A percentile compares a stretch with the other conserved stretches of the same genome.
These are phyloP conservation scores for Drosophila albomicans DNA, from an alignment of 1,140 invertebrate genomes.

Conservation along the genomic window DNA sequence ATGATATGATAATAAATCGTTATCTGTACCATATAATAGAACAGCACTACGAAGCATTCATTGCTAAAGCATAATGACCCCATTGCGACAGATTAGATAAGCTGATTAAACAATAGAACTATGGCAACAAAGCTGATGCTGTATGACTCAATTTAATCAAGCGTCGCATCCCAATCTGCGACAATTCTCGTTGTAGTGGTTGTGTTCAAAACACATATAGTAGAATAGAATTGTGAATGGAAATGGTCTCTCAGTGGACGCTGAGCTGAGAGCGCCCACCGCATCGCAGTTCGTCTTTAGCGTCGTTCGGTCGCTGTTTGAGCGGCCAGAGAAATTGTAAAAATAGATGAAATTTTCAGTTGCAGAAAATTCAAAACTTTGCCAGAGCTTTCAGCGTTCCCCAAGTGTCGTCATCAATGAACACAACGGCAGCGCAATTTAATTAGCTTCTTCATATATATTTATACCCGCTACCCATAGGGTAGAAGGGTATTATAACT, in stretches of 20 bases:
- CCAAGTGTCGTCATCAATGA: conserved; percentile 75
- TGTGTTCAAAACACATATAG: neutral
- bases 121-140: conserved; percentile 40
- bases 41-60: neutral
- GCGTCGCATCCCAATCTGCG: conserved; percentile 50
- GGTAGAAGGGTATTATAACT: too few species aligned
- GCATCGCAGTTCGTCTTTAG: conserved; percentile 30
- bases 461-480: too few species aligned
- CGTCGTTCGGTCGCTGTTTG: conserved; percentile 29
- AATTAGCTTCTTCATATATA: conserved; percentile 58
- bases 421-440: conserved; percentile 51
- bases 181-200: conserved; percentile 39
- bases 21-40: too few species aligned
- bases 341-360: conserved; percentile 75
- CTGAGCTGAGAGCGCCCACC: conserved; percentile 9
- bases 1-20: too few species aligned
- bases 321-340: conserved; percentile 50
- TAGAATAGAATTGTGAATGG: neutral
- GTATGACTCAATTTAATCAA: conserved; percentile 66
- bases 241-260: conserved; percentile 8
- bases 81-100: conserved; percentile 70
- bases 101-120: conserved; percentile 64
- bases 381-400: conserved; percentile 46
- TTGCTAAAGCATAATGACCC: conserved; percentile 29
- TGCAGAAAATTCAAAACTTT: conserved; percentile 68